Conservation (phyloP, 2,113 vertebrate species). For the Gila orcuttii region DNA sequence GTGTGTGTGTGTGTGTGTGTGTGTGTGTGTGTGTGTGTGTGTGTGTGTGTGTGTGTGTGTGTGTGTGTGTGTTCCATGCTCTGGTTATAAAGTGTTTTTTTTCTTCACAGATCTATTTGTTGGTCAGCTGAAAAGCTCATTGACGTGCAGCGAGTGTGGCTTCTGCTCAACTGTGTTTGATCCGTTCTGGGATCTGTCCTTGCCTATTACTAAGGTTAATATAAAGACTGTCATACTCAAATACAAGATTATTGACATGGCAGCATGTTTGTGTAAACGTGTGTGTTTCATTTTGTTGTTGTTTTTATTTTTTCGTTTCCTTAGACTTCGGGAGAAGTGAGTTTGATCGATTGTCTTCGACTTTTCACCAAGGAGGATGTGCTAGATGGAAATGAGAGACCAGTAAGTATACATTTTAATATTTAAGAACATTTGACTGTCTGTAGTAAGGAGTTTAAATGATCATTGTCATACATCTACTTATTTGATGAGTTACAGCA, state of each 20-base stretch:
- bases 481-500: too few relatives aligned
- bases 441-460: too few relatives aligned
- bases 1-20: too few relatives aligned
- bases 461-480: too few relatives aligned
- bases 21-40: too few relatives aligned
- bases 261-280: background rate
- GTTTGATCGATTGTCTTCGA: conserved; percentile 88
- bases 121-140: conserved; percentile 93
- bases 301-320: conserved; percentile 55
- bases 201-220: conserved; percentile 90
- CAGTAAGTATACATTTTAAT: conserved; percentile 71
- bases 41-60: too few relatives aligned
- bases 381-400: conserved; percentile 92
- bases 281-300: conserved; percentile 18
- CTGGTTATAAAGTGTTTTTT: background rate
- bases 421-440: too few relatives aligned
- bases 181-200: conserved; percentile 96
- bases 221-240: background rate
- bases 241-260: background rate
- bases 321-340: conserved; percentile 86
- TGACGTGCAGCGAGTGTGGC: conserved; percentile 90
- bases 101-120: conserved; percentile 87
- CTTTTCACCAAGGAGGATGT: conserved; percentile 95
- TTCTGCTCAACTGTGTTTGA: conserved; percentile 94
- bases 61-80: conserved; percentile 14